Evolutionary conservation across 64 coral and sea anemone species (phyloP), one percentile per base, ranked within the genome.

Genomic region (Pocillopora damicornis): DNA sequence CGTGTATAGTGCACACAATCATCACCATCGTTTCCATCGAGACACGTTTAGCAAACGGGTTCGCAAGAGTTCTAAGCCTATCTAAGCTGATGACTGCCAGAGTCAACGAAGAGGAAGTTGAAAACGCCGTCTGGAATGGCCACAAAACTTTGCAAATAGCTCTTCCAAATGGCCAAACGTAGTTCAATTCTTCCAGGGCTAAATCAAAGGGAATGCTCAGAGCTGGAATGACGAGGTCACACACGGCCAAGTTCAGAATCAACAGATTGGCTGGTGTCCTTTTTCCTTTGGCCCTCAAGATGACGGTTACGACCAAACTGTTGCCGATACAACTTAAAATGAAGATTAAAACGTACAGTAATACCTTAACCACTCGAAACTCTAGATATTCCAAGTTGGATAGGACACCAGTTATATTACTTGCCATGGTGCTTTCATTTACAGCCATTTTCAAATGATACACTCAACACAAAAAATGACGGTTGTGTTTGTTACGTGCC

Each of bases 171-270:
- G 18, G 65, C 91, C 87, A 93, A 12, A 58, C 18, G 75, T 88
- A 92, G 1, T 58, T 63, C 22, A 34, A 81, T 74, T 92, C 91
- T 59, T 92, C 91, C 0, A 89, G 20, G 9, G 91, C 91, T 10
- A 93, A 88, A 83, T 93, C 91, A 72, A 93, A 93, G 2, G 91
- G 91, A 78, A 93, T 93, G 18, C 78, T 81, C 8, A 89, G 20
- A 20, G 82, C 57, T 17, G 91, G 91, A 30, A 71, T 78, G 4
- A 93, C 75, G 2, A 93, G 78, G 25, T 93, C 91, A 26, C 91
- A 93, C 1, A 84, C 13, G 38, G 91, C 87, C 13, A 93, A 88
- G 69, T 93, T 93, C 12, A 93, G 62, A 14, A 89, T 89, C 42
- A 93, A 35, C 1, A 88, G 56, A 51, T 93, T 76, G 4, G 91